Conservation (phyloP, 2,797 vertebrate species). For the Darevskia nairensis region DNA sequence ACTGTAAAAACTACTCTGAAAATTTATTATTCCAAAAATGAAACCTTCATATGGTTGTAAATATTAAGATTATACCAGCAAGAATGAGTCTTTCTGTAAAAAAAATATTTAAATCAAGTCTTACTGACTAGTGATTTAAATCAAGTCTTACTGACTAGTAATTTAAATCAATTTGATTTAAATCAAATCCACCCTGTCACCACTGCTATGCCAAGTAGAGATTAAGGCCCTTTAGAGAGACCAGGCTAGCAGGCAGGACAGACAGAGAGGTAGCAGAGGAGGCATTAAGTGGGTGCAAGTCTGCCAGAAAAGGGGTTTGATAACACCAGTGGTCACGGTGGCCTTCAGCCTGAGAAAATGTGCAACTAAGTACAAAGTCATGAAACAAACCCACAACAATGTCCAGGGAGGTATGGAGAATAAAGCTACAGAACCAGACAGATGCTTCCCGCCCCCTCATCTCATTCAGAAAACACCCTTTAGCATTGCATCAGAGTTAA, state of each 20-base stretch:
- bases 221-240: neutral
- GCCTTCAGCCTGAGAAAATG: neutral
- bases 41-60: too few relatives aligned
- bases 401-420: neutral
- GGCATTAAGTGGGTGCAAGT: too few relatives aligned
- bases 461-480: neutral
- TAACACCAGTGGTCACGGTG: too few relatives aligned
- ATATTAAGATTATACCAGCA: too few relatives aligned
- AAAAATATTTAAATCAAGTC: too few relatives aligned
- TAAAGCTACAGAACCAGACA: neutral
- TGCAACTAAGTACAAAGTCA: neutral
- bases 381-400: neutral
- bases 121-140: too few relatives aligned
- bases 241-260: neutral
- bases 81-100: too few relatives aligned
- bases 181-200: too few relatives aligned
- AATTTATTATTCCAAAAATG: too few relatives aligned
- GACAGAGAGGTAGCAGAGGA: neutral
- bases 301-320: neutral
- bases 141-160: too few relatives aligned
- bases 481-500: neutral
- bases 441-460: fast-evolving
- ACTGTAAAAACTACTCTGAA: too few relatives aligned
- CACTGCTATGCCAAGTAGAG: neutral
- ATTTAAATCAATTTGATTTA: too few relatives aligned